Conservation (phyloP, 2,888 invertebrate genomes). For the Drosophila melanosoma region DNA sequence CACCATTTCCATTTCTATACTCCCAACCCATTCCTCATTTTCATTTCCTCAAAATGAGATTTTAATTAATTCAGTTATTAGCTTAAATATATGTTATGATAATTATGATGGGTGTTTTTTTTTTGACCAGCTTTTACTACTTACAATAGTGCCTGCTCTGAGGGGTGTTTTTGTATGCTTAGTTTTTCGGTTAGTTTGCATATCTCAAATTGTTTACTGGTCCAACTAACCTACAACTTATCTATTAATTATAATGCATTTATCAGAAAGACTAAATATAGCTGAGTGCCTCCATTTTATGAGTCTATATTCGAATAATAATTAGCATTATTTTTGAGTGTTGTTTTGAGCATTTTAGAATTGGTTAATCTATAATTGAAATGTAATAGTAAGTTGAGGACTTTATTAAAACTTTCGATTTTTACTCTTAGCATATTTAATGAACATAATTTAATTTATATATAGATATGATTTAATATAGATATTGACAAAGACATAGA, state of each 20-base stretch:
- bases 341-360: not conserved
- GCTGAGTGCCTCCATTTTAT: not conserved
- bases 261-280: constrained; percentile 14
- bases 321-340: not conserved
- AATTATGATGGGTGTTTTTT: constrained; percentile 52
- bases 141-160: not conserved
- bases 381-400: not conserved
- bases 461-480: not conserved
- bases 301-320: constrained; percentile 14
- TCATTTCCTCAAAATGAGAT: constrained; percentile 70
- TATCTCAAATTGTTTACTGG: constrained; percentile 40
- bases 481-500: not conserved
- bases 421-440: not conserved
- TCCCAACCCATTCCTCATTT: constrained; percentile 18
- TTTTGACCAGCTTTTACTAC: constrained; percentile 27
- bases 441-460: not conserved
- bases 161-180: constrained; percentile 22
- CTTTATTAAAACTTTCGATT: not conserved
- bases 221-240: constrained; percentile 9
- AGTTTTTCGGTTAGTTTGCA: constrained; percentile 8
- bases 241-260: constrained; percentile 26
- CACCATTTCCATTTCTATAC: constrained; percentile 3
- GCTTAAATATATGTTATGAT: constrained; percentile 76
- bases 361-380: not conserved
- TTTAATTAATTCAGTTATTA: constrained; percentile 80